Conservation (phyloP, 2,797 vertebrate species). For the Florisuga fusca region DNA sequence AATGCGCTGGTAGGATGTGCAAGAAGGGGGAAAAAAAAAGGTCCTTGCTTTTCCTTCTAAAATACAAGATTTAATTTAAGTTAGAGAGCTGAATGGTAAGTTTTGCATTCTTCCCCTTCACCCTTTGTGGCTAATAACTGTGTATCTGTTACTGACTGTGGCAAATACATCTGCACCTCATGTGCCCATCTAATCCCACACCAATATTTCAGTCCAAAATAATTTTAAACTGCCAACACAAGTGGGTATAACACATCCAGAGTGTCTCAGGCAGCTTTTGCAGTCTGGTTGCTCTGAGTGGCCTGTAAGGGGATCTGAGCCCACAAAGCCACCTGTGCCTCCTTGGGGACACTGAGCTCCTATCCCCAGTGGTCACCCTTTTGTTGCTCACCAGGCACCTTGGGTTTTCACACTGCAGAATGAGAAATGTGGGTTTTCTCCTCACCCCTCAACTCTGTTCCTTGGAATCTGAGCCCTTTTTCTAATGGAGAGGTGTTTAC, state of each 20-base stretch:
- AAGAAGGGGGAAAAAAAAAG: background rate
- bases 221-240: background rate
- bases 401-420: background rate
- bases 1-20: background rate
- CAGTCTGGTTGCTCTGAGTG: background rate
- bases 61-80: background rate
- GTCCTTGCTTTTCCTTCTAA: background rate
- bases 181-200: background rate
- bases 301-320: background rate
- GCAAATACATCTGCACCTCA: background rate
- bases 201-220: background rate
- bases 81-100: background rate
- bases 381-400: background rate
- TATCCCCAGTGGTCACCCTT: background rate
- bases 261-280: background rate
- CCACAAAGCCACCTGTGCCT: background rate
- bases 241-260: background rate
- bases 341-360: background rate
- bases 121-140: background rate
- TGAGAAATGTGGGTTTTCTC: accelerated
- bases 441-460: background rate
- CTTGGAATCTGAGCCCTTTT: background rate
- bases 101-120: background rate
- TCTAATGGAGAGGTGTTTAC: background rate
- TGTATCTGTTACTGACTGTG: background rate